Conservation (phyloP, 2,797 vertebrate genomes). For the Pangasius krempfi region DNA sequence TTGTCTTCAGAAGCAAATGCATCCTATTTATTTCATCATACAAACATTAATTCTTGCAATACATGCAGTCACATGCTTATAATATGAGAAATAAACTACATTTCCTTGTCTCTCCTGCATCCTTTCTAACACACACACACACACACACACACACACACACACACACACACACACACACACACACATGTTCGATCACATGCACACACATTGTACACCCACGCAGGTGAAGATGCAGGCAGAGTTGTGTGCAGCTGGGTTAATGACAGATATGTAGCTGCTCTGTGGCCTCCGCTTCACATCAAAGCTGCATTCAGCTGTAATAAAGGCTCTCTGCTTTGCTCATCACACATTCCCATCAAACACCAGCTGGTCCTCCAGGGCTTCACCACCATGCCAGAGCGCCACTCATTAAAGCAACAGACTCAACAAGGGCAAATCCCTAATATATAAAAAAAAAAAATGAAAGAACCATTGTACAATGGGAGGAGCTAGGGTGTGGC, state of each 20-base stretch:
- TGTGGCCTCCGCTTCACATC: constrained; percentile 67
- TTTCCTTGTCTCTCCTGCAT: background rate
- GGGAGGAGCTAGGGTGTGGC: too few species aligned
- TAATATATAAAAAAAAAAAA: background rate
- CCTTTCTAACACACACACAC: background rate
- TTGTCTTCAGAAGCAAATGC: constrained; percentile 17
- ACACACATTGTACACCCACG: background rate
- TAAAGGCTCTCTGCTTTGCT: constrained; percentile 73
- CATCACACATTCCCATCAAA: constrained; percentile 79
- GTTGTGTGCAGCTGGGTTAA: constrained; percentile 74
- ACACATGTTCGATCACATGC: background rate
- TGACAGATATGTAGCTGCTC: constrained; percentile 81
- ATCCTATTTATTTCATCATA: constrained; percentile 19
- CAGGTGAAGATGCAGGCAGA: constrained; percentile 44
- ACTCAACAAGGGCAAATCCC: background rate
- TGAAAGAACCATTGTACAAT: background rate
- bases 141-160: too few species aligned
- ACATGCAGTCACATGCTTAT: background rate
- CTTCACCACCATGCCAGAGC: constrained; percentile 53
- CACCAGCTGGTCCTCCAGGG: constrained; percentile 64
- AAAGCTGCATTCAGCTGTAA: constrained; percentile 74
- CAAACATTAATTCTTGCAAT: background rate
- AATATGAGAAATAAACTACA: background rate
- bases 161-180: background rate
- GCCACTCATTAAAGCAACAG: constrained; percentile 27